phyloP scores from a whole-genome alignment of 2,113 vertebrate genomes.

The Pseudorectes ferrugineus region DNA sequence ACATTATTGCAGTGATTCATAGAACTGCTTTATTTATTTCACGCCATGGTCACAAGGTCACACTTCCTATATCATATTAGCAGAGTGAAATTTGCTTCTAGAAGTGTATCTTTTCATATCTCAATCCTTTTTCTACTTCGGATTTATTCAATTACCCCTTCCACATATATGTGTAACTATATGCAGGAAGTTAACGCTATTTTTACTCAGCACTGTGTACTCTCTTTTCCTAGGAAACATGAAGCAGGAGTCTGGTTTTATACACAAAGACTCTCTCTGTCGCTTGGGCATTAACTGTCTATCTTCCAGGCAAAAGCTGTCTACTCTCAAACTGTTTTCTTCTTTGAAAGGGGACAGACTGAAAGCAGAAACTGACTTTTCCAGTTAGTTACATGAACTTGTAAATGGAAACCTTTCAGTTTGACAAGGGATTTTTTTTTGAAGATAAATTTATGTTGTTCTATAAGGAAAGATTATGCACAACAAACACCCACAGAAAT shows the following conservation, averaged over 20 bases:
- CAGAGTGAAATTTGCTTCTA: not conserved
- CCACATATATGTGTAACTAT: not conserved
- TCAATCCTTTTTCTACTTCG: not conserved
- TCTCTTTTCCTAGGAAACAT: not conserved
- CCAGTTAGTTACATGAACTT: not conserved
- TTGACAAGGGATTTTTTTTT: not conserved
- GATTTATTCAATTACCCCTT: not conserved
- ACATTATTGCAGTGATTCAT: not conserved
- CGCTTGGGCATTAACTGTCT: not conserved
- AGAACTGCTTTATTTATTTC: not conserved
- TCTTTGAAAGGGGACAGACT: not conserved
- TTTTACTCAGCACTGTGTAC: not conserved
- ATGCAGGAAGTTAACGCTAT: not conserved
- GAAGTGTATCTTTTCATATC: not conserved
- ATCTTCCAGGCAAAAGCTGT: not conserved
- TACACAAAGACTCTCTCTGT: not conserved
- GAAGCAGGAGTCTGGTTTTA: not conserved
- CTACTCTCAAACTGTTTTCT: not conserved
- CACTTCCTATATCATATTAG: not conserved
- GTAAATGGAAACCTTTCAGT: not conserved
- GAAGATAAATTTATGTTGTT: not conserved
- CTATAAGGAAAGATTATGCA: not conserved
- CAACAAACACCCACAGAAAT: not conserved
- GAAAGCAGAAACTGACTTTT: not conserved
- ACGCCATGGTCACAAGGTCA: not conserved